Evolutionary conservation across 2,797 vertebrate genomes (phyloP), one percentile per base, ranked within the genome.

Genomic region (Phrynocephalus forsythii): DNA sequence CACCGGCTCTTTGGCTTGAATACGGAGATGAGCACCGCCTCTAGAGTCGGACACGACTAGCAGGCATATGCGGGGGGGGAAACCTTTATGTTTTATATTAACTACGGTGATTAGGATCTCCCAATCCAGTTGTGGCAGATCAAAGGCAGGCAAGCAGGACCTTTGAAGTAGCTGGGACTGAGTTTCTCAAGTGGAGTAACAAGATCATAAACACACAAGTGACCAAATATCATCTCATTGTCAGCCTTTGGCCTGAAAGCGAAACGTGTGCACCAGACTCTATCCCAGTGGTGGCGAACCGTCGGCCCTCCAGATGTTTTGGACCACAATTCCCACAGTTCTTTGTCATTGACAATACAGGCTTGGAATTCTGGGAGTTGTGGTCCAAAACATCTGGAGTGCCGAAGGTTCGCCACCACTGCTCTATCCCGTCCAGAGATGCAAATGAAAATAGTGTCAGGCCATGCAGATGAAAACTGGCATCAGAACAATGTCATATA

Each of bases 151-250:
- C 20, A 11, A 56, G 8, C 10, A 30, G 56, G 6, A 52, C 67
- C 28, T 86, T 89, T 86, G 56, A 89, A 83, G 80, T 30, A 11
- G 56, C 1, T 79, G 16, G 69, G 75, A 20, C 24, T 44, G 38
- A 0, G 78, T 82, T 83, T 91, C 15, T 38, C 48, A 90, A 69
- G 30, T 30, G 44, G 26, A 30, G 48, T 48, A 28, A 71, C 5
- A 33, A 30, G 72, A 84, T 33, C 16, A 72, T 30, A 52, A 30
- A 30, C 18, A 28, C 18, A 4, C 48, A 72, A 28, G 16, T 24
- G 30, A 44, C 52, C 22, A 33, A 30, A 82, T 30, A 60, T 77
- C 33, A n/a, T 22, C 50, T 76, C n/a, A 63, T 38, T 24, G 9
- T 71, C 26, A 38, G 22, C 48, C 48, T 83, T 60, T 20, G 69